phyloP scores from a whole-genome alignment of 1,140 invertebrate genomes.

The Drosophila bipectinata region DNA sequence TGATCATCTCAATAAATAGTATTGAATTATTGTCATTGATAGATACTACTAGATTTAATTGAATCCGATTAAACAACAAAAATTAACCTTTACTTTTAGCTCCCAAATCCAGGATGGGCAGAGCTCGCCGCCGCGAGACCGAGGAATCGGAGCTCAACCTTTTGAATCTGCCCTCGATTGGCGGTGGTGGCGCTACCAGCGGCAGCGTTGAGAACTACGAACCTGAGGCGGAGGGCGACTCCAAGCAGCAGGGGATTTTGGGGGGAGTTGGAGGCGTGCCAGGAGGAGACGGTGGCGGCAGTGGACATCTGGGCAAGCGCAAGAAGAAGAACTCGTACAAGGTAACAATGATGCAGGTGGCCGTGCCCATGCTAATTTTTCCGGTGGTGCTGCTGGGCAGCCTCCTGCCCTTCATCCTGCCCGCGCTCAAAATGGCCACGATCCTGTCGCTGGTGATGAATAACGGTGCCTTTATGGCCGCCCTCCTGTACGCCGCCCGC shows the following conservation, averaged over 20 bases:
- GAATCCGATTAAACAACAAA: not conserved
- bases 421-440: slow-evolving; percentile 82
- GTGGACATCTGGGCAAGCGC: slow-evolving; percentile 39
- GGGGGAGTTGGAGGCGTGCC: slow-evolving; percentile 27
- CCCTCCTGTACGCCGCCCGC: slow-evolving; percentile 70
- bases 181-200: slow-evolving; percentile 48
- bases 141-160: slow-evolving; percentile 61
- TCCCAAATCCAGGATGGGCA: slow-evolving; percentile 53
- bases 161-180: slow-evolving; percentile 57
- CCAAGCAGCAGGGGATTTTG: slow-evolving; percentile 56
- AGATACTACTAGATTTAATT: not conserved
- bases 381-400: slow-evolving; percentile 76
- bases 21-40: not conserved
- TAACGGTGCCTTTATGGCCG: slow-evolving; percentile 80
- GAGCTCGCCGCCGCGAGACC: slow-evolving; percentile 57
- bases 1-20: slow-evolving; percentile 19
- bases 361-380: slow-evolving; percentile 77
- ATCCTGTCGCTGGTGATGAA: slow-evolving; percentile 78
- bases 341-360: slow-evolving; percentile 74
- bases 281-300: slow-evolving; percentile 31
- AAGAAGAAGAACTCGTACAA: slow-evolving; percentile 70
- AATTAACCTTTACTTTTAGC: slow-evolving; percentile 13
- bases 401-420: slow-evolving; percentile 74
- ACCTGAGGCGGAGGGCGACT: slow-evolving; percentile 63
- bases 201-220: slow-evolving; percentile 63